A percentile compares a stretch with the other conserved stretches of the same genome.
phyloP scores from a whole-genome alignment of 2,113 vertebrate species.

The Proterorhinus semilunaris region DNA sequence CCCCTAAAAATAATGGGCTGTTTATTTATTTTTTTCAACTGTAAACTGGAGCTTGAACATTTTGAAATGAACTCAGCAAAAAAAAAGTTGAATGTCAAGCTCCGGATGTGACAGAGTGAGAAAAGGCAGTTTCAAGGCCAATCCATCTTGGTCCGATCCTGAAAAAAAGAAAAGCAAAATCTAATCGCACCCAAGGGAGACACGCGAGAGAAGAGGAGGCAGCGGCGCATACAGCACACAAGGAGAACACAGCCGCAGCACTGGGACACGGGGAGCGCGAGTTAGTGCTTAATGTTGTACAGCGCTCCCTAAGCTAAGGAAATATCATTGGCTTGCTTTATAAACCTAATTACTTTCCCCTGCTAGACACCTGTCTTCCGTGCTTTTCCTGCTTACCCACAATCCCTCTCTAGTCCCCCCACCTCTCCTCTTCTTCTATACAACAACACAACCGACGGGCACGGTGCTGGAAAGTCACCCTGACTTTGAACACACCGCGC shows the following conservation, averaged over 20 bases:
- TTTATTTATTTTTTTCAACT: not conserved
- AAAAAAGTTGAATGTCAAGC: not conserved
- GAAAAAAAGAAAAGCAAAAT: conserved; percentile 16
- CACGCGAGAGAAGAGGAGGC: conserved; percentile 11
- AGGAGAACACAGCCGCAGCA: conserved; percentile 24
- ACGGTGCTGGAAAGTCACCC: conserved; percentile 68
- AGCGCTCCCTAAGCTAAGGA: conserved; percentile 51
- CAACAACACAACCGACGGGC: conserved; percentile 18
- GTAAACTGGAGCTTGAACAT: not conserved
- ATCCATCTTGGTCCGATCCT: conserved; percentile 50
- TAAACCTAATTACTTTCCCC: conserved; percentile 65
- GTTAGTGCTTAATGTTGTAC: conserved; percentile 60
- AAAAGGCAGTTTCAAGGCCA: conserved; percentile 36
- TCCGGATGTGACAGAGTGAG: not conserved
- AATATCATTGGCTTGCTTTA: conserved; percentile 60
- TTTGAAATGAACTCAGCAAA: too few relatives aligned
- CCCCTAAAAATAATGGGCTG: too few relatives aligned
- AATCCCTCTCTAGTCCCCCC: conserved; percentile 27
- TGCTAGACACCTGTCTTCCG: conserved; percentile 67
- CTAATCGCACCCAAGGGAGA: conserved; percentile 44
- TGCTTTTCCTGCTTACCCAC: conserved; percentile 52
- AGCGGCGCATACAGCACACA: conserved; percentile 12
- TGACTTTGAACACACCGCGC: conserved; percentile 67
- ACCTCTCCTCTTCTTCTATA: not conserved
- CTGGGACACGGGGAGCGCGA: conserved; percentile 47